Base-by-base conservation (phyloP, 2,113 vertebrate genomes). In the Marmota flaviventris region DNA sequence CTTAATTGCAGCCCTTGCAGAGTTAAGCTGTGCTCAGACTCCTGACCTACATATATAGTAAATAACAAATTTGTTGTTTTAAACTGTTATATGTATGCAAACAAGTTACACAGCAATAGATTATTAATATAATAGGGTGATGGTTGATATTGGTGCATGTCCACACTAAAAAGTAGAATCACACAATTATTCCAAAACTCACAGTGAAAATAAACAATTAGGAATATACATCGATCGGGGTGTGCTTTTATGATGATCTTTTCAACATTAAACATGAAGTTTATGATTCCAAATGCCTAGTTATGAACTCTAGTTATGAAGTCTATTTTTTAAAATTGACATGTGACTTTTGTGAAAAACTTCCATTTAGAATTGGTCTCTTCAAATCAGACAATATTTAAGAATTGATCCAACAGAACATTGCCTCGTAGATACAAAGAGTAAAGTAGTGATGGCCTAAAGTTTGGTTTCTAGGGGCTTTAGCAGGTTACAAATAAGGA, bases 291-390 rank as follows among this genome's bases (percentile, higher is more conserved):
- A 56, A 69, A 70, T 61, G 17, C 7, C 8, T 45, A 45, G 45
- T 45, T 45, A 45, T 45, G 45, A 45, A 45, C 45, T 45, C 32
- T 72, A 6, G 14, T 69, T 72, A 76, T 73, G 37, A 85, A 39
- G 14, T 72, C 29, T 58, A 7, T 93, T 96, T 93, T 86, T 53
- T 83, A 39, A 92, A 83, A 13, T 65, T 65, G 13, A 63, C 13
- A 88, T 70, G 34, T 65, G 37, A 91, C 3, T 63, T 92, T 86
- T 69, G 29, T 51, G 56, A 45, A 61, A 75, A 92, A 96, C 96
- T 67, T 53, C 53, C 16, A 86, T 53, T 96, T 95, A 92, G 51
- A 13, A 78, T 95, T 39, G 65, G 70, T 69, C 51, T 39, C 37
- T 91, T 97, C 94, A 78, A 85, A 58, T 1, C 6, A 56, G 1